Base-by-base conservation (phyloP, 2,797 vertebrate species). In the Sebastes steindachneri region DNA sequence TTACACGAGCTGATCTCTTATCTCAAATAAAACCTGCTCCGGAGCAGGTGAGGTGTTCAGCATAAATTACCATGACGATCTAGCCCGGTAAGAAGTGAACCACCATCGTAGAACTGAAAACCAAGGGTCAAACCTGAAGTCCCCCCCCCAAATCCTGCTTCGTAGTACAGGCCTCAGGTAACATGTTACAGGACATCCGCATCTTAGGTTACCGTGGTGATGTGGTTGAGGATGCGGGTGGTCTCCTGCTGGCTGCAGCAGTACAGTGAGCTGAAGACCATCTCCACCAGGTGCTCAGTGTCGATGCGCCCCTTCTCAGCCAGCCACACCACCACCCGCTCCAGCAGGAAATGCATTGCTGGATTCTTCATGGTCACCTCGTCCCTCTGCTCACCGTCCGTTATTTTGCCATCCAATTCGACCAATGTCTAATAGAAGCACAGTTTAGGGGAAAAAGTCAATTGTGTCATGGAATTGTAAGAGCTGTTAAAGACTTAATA, bases 191-290 rank as follows among this genome's bases (percentile, higher is more conserved):
- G 15, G 41, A 45, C 41, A 51, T n/a, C 48, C 7, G 4, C 48
- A 51, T 51, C 19, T n/a, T 6, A 2, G 23, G 58, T 88, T 93
- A 95, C 95, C 90, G 92, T 94, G 2, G 91, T 95, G 79, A 99
- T 93, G 82, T 97, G 95, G 89, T 97, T 96, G 82, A 99, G 95
- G 87, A 99, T 94, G 5, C 79, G 83, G 15, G 95, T 97, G 89
- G 95, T 97, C 75, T 99, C 97, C 73, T 91, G 85, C 2, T 57
- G 90, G 59, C 89, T 93, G 92, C 97, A 99, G 94, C 98, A 98
- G 53, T 60, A 77, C 1, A 99, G 95, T 1, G 96, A 95, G 55
- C 99, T 99, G 90, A 98, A 99, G 59, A 99, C 92, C 96, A 99
- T 97, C 94, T 99, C 97, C 87, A 99, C 96, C 85, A 99, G 88